phyloP scores from a whole-genome alignment of 1,140 invertebrate species.

The Drosophila tani region DNA sequence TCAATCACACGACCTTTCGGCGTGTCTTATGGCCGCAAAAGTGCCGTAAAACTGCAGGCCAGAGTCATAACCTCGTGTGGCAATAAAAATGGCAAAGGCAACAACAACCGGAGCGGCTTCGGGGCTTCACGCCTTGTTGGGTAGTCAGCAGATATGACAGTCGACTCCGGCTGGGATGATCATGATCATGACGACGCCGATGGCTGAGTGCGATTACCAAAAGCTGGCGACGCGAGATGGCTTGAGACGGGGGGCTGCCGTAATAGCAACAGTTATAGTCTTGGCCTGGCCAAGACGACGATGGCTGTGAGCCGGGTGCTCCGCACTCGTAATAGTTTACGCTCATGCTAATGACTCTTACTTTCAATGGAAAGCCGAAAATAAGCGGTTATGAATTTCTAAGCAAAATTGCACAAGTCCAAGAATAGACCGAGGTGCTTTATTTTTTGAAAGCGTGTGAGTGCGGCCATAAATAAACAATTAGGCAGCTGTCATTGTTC shows the following conservation, averaged over 20 bases:
- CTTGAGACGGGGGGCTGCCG: conserved; percentile 47
- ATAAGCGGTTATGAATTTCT: conserved; percentile 29
- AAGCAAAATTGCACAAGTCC: conserved; percentile 41
- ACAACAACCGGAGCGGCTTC: conserved; percentile 53
- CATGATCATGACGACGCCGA: conserved; percentile 34
- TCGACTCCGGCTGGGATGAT: conserved; percentile 21
- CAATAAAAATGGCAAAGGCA: conserved; percentile 25
- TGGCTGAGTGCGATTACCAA: conserved; percentile 59
- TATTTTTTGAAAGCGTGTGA: conserved; percentile 50
- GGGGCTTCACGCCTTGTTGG: conserved; percentile 80
- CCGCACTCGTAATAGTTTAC: conserved; percentile 66
- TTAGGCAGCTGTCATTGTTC: conserved; percentile 47
- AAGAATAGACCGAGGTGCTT: conserved; percentile 49
- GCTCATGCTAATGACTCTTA: conserved; percentile 72
- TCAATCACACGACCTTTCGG: conserved; percentile 34
- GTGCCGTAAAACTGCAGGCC: conserved; percentile 20
- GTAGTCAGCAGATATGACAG: conserved; percentile 51
- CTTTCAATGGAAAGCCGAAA: conserved; percentile 69
- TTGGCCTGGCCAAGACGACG: conserved; percentile 35
- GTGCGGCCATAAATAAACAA: conserved; percentile 55
- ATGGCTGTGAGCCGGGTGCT: conserved; percentile 31
- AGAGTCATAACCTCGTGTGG: conserved; percentile 40
- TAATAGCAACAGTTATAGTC: conserved; percentile 57
- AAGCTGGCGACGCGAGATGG: conserved; percentile 46
- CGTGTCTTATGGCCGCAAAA: conserved; percentile 29